Base-by-base conservation (phyloP, 1,140 invertebrate genomes). In the Amyelois transitella region DNA sequence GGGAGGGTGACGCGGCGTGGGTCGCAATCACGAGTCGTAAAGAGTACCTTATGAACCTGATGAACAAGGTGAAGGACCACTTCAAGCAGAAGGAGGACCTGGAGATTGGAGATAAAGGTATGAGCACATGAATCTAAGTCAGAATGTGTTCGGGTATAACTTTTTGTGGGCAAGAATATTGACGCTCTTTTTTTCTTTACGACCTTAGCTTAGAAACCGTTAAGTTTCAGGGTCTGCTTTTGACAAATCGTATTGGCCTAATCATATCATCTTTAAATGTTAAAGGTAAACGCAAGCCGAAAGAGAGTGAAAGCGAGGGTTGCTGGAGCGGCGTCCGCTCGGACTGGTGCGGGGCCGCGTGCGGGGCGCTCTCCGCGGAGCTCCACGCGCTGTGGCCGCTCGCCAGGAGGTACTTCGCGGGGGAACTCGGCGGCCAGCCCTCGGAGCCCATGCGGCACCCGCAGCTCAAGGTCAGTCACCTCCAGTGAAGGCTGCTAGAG, bases 1-100 rank as follows among this genome's bases (percentile, higher is more conserved):
- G 90, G 72, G 90, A 91, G 7, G 94, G 93, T 28, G 97, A 99
- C 89, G 96, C 97, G 1, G 97, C 96, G 1, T 99, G 97, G 97
- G 93, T 96, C 64, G 96, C 96, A 17, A 94, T 99, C 58, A 91
- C 89, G n/a, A 93, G 93, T 54, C 93, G 95, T 52, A 93, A 94
- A 62, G 91, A 93, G 25, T 96, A 94, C 77, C 90, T 96, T 19
- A 91, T 92, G 59, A 86, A 89, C 38, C 90, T 92, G 17, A 90
- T 96, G 61, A 91, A 91, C 58, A 83, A 90, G 58, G 91, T 92
- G 38, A 91, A 91, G 61, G 90, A 92, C 25, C 84, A 88, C 45
- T 88, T 88, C 59, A 87, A 86, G 28, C 74, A 86, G 43, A 81
- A 86, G 45, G 89, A 93, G 62, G 83, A 89, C 47, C 80, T 88